Percentiles rank a stretch among this genome's conserved stretches.
These are phyloP conservation scores for Petrolisthes cinctipes DNA, from an alignment of 2,888 invertebrate species.

Conservation along the genomic window DNA sequence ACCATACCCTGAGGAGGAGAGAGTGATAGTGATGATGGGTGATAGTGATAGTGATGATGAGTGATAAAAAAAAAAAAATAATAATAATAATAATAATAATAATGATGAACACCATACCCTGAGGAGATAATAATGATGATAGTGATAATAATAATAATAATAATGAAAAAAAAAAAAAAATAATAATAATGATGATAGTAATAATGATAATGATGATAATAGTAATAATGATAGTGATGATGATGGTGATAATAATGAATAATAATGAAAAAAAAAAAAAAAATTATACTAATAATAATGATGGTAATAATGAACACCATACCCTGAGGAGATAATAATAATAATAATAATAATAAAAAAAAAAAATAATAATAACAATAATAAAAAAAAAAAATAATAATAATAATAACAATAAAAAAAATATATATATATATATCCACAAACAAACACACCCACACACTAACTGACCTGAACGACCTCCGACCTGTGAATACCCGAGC, in stretches of 20 bases:
- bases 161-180: too few species aligned
- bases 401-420: not conserved
- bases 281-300: not conserved
- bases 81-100: too few species aligned
- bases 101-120: too few species aligned
- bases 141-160: not conserved
- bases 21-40: too few species aligned
- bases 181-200: not conserved
- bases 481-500: constrained; percentile 80
- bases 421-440: not conserved
- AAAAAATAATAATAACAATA: not conserved
- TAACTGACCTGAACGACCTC: constrained; percentile 75
- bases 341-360: not conserved
- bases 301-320: too few species aligned
- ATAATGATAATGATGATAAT: not conserved
- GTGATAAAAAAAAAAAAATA: not conserved
- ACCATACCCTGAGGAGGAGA: too few species aligned
- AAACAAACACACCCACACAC: not conserved
- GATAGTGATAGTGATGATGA: not conserved
- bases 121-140: not conserved
- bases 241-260: not conserved
- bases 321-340: too few species aligned
- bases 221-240: not conserved
- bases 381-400: not conserved
- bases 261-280: not conserved